Evolutionary conservation across 2,888 invertebrate genomes (phyloP).

Genomic region (Atethmia centrago): DNA sequence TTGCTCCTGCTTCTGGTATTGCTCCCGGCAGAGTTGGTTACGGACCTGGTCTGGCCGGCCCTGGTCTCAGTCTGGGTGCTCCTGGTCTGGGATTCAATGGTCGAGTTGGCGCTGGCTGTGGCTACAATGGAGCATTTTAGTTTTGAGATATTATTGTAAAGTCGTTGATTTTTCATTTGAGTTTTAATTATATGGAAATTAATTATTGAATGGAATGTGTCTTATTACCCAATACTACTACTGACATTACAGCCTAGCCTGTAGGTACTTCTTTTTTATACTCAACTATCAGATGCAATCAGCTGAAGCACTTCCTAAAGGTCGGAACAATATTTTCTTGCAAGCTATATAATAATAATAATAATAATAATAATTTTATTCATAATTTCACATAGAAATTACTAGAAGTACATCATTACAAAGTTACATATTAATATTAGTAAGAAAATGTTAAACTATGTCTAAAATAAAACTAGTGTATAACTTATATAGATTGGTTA

Average conservation of each 20-base stretch:
- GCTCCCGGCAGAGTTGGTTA: slow-evolving; percentile 31
- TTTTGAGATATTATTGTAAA: neutral
- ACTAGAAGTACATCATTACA: too few species aligned
- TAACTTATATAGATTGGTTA: too few species aligned
- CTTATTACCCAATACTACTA: neutral
- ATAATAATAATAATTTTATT: too few species aligned
- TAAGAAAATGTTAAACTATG: too few species aligned
- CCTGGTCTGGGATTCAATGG: slow-evolving; percentile 22
- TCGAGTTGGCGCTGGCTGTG: slow-evolving; percentile 18
- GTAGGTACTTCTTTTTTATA: too few species aligned
- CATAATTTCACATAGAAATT: too few species aligned
- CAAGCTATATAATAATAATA: too few species aligned
- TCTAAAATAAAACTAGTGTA: too few species aligned
- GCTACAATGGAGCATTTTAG: slow-evolving; percentile 28
- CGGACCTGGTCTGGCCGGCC: slow-evolving; percentile 24
- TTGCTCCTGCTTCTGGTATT: slow-evolving; percentile 26
- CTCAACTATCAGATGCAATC: neutral
- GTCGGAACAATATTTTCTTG: neutral
- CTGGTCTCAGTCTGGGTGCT: slow-evolving; percentile 24
- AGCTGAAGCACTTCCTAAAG: neutral
- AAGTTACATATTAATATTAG: too few species aligned
- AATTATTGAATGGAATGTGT: neutral
- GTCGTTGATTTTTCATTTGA: slow-evolving; percentile 38
- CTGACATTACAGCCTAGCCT: too few species aligned
- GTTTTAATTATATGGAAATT: slow-evolving; percentile 47